A percentile compares a stretch with the other conserved stretches of the same genome.
Conservation (phyloP, 1,140 invertebrate genomes). For the Drosophila azteca region DNA sequence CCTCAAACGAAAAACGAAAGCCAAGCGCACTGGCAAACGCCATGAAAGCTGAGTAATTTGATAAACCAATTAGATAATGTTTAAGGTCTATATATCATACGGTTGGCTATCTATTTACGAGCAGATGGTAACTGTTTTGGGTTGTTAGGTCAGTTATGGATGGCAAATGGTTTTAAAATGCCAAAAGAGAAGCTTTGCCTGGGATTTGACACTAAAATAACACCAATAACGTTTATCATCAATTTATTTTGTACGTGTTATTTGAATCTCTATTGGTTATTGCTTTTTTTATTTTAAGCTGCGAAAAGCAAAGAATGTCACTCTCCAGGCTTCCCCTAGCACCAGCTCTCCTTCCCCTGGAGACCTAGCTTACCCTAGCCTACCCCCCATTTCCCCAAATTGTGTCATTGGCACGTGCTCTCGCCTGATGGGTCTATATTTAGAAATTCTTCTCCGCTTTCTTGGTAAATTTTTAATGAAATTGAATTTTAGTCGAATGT, state of each 20-base stretch:
- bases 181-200: no score
- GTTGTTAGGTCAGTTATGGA: no score
- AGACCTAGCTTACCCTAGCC: background rate
- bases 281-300: conserved; percentile 3
- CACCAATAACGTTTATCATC: conserved; percentile 4
- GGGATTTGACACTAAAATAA: background rate
- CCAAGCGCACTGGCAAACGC: no score
- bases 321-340: background rate
- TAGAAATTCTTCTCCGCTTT: conserved; percentile 14
- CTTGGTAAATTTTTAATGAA: conserved; percentile 53
- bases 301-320: background rate
- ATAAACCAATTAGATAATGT: no score
- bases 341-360: no score
- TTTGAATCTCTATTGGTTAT: conserved; percentile 28
- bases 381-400: background rate
- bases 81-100: no score
- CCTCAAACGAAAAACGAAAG: no score
- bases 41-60: no score
- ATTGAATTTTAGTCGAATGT: conserved; percentile 42
- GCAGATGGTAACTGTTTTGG: no score
- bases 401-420: conserved; percentile 40
- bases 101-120: no score
- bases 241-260: conserved; percentile 40
- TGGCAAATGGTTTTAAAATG: no score
- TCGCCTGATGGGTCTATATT: conserved; percentile 42